Evolutionary conservation across 1,140 invertebrate species (phyloP).

Genomic region (Pachyrhynchus sulphureomaculatus): DNA sequence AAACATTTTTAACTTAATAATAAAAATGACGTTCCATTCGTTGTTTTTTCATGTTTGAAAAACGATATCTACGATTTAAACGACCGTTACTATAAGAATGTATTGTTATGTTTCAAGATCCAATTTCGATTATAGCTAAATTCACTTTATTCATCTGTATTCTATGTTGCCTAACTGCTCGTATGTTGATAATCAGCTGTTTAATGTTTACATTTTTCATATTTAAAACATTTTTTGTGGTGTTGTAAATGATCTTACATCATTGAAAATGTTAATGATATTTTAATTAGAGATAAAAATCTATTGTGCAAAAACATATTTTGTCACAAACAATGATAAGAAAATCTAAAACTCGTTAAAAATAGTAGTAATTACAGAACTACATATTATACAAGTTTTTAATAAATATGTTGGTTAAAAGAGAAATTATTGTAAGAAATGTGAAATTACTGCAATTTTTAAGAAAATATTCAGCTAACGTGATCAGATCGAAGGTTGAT

Average conservation of each 20-base stretch:
- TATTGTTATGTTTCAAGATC: too few relatives aligned
- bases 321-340: conserved; percentile 10
- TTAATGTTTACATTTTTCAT: too few relatives aligned
- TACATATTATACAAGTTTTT: neutral
- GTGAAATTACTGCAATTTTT: conserved; percentile 34
- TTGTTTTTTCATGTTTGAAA: neutral
- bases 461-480: conserved; percentile 49
- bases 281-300: neutral
- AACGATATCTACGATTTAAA: too few relatives aligned
- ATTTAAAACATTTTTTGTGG: neutral
- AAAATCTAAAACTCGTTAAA: neutral
- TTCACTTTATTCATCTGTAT: too few relatives aligned
- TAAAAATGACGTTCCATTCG: neutral
- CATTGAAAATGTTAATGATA: neutral
- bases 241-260: neutral
- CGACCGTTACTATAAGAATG: too few relatives aligned
- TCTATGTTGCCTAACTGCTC: too few relatives aligned
- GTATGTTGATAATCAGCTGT: too few relatives aligned
- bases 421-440: conserved; percentile 29
- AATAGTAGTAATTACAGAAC: neutral
- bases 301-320: conserved; percentile 3
- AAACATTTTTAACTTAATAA: neutral
- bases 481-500: conserved; percentile 51
- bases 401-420: conserved; percentile 37
- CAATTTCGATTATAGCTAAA: too few relatives aligned